Conservation (phyloP, 1,140 invertebrate species). For the Drosophila pseudoananassae region DNA sequence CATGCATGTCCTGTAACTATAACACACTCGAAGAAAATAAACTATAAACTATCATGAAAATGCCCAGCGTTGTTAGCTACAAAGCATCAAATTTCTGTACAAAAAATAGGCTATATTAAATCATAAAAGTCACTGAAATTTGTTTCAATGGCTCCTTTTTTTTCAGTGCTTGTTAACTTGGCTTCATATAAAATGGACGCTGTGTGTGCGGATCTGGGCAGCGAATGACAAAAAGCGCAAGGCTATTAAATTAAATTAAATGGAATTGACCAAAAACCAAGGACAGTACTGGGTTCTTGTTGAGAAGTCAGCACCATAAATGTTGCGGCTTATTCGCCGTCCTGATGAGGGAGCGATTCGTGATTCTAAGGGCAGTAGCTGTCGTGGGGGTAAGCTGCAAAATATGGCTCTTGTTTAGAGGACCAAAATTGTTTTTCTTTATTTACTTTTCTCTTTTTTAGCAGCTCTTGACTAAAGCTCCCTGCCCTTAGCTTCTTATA, state of each 20-base stretch:
- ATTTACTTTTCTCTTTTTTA: slow-evolving; percentile 28
- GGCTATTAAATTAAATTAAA: slow-evolving; percentile 84
- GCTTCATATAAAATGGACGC: slow-evolving; percentile 66
- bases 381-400: slow-evolving; percentile 36
- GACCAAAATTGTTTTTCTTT: slow-evolving; percentile 49
- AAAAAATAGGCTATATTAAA: too few relatives aligned
- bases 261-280: slow-evolving; percentile 76
- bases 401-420: slow-evolving; percentile 57
- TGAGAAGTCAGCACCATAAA: slow-evolving; percentile 61
- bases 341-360: slow-evolving; percentile 22
- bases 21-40: neutral
- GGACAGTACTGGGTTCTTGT: slow-evolving; percentile 55
- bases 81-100: too few relatives aligned
- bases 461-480: neutral
- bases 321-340: slow-evolving; percentile 43
- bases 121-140: too few relatives aligned
- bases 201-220: slow-evolving; percentile 47
- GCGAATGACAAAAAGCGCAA: slow-evolving; percentile 82
- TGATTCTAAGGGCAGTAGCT: neutral
- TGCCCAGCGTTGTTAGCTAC: too few relatives aligned
- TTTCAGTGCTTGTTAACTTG: slow-evolving; percentile 11
- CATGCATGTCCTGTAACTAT: slow-evolving; percentile 42
- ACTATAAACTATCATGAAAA: too few relatives aligned
- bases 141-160: too few relatives aligned
- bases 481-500: neutral